Percentiles rank a stretch among this genome's conserved stretches.
Conservation (phyloP, 2,113 vertebrate species). For the Aleadryas rufinucha region DNA sequence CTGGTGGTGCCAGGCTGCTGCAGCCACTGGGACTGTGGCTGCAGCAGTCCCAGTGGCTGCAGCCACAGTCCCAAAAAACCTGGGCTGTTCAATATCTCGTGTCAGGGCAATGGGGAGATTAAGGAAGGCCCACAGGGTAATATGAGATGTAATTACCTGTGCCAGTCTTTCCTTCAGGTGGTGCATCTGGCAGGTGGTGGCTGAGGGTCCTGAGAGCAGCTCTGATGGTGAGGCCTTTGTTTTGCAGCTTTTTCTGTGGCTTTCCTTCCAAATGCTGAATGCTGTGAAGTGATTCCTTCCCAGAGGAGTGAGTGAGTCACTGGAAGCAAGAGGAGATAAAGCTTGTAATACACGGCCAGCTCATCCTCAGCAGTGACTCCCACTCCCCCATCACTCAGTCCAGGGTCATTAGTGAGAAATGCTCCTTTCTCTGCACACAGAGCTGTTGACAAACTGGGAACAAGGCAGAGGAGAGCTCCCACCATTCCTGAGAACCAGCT, state of each 20-base stretch:
- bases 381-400: not conserved
- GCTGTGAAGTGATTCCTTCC: slow-evolving; percentile 24
- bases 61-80: too few relatives aligned
- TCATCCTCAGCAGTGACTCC: slow-evolving; percentile 40
- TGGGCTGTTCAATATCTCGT: fast-evolving
- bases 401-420: not conserved
- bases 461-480: not conserved
- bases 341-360: not conserved
- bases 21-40: not conserved
- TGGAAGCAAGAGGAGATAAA: slow-evolving; percentile 33
- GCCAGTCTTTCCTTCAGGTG: not conserved
- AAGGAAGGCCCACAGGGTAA: not conserved
- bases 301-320: slow-evolving; percentile 63
- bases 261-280: not conserved
- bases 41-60: too few relatives aligned
- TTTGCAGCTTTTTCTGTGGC: slow-evolving; percentile 1
- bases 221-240: not conserved
- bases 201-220: not conserved
- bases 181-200: not conserved
- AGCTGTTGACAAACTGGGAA: not conserved
- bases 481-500: not conserved
- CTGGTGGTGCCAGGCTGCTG: not conserved
- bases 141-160: slow-evolving; percentile 26
- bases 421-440: not conserved
- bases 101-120: not conserved